Base-by-base conservation (phyloP, 2,888 invertebrate species). In the Ypsolopha scabrella region DNA sequence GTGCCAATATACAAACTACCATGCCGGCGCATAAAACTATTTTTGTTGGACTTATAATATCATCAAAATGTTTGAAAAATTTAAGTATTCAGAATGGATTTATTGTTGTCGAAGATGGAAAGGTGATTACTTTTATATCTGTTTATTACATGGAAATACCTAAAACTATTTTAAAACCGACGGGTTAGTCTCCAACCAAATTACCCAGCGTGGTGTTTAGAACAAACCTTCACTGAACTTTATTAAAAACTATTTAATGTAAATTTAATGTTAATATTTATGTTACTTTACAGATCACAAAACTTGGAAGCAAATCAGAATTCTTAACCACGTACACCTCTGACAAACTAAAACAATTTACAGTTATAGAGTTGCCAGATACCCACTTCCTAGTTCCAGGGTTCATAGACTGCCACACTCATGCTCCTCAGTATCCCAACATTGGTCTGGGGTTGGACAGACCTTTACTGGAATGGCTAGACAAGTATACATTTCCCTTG, bases 391-490 rank as follows among this genome's bases (percentile, higher is more conserved):
- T 97, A 10, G 91, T 96, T 70, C 97, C 97, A 0, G 97, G 97
- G 0, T 90, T 97, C 54, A 88, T 97, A 2, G 97, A 97, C 74
- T 93, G 94, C 24, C 97, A 97, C 69, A 93, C 94, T 8, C 97
- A 97, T 81, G 96, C 95, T 0, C 92, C 95, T 0, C 97, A 97
- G 76, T 93, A 93, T 61, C 94, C 95, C 0, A 96, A 97, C 75
- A 83, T 92, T 52, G 97, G 96, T 0, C 76, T 95, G 9, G 96
- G 95, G 0, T 87, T 95, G 58, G 95, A 96, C 67, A 89, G 90
- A 59, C 90, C 92, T 0, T 80, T 97, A 41, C 71, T 97, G 7
- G 93, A 95, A 48, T 97, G 97, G 97, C 82, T 97, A 7, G 88
- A 92, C 33, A 89, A 87, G 6, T 96, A 96, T 68, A 97, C 96